phyloP scores from a whole-genome alignment of 2,113 vertebrate genomes.

The Delphinus delphis region DNA sequence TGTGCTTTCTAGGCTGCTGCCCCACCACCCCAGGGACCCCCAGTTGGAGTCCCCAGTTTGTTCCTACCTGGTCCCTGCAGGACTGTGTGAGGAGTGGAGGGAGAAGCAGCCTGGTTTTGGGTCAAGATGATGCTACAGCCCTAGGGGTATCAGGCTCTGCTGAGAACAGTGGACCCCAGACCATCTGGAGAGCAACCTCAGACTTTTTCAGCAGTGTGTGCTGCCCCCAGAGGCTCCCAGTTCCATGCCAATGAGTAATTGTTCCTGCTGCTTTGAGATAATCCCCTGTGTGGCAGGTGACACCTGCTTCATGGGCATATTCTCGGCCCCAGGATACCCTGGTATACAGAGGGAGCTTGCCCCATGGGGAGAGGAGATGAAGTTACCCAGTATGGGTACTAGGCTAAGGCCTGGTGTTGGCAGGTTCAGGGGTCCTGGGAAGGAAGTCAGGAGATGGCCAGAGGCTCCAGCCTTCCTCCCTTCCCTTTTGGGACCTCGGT shows the following conservation, averaged over 20 bases:
- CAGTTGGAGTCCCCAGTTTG: not conserved
- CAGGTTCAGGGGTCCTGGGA: no score
- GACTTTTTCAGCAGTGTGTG: no score
- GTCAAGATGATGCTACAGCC: not conserved
- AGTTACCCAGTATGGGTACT: no score
- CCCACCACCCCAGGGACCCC: not conserved
- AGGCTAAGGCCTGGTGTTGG: not conserved
- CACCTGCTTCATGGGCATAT: not conserved
- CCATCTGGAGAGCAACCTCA: not conserved
- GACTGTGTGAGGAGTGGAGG: no score
- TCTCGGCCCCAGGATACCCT: not conserved
- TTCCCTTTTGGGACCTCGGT: not conserved
- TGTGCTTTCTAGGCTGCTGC: not conserved
- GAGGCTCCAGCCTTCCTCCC: not conserved
- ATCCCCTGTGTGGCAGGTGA: not conserved
- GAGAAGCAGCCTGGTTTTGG: not conserved
- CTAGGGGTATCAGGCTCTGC: not conserved
- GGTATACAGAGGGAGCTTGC: not conserved
- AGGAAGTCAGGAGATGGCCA: not conserved
- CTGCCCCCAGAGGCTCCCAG: not conserved
- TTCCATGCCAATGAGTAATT: not conserved
- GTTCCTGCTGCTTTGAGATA: not conserved
- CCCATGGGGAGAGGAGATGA: not conserved
- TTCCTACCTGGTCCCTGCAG: not conserved
- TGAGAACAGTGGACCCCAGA: not conserved